Percentiles rank a stretch among this genome's conserved stretches.
Conservation (phyloP, 2,113 vertebrate genomes). For the Dipodomys merriami region DNA sequence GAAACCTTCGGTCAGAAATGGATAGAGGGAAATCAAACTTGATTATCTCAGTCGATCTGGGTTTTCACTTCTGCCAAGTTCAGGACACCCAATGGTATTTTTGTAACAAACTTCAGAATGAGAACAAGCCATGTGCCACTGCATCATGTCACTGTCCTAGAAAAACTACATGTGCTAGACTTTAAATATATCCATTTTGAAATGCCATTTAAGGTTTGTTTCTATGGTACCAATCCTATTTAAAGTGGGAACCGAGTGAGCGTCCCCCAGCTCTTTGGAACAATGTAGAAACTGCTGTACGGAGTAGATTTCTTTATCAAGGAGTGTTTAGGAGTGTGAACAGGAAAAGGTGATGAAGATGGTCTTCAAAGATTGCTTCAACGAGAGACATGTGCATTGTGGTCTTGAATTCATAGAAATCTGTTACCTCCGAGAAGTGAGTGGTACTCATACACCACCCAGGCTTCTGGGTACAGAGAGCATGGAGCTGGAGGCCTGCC, state of each 20-base stretch:
- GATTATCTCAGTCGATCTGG: conserved; percentile 62
- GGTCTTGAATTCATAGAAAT: background rate
- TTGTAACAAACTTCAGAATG: conserved; percentile 64
- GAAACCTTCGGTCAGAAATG: conserved; percentile 21
- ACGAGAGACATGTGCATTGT: background rate
- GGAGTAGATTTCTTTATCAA: background rate
- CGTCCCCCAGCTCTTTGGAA: background rate
- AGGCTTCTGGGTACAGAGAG: too few relatives aligned
- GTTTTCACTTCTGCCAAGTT: conserved; percentile 48
- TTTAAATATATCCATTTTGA: conserved; percentile 76
- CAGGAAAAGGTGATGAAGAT: background rate
- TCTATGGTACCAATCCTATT: conserved; percentile 76
- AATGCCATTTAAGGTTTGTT: conserved; percentile 66
- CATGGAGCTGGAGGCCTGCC: background rate
- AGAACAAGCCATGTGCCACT: conserved; percentile 64
- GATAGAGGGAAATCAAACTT: conserved; percentile 28
- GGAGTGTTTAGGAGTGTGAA: background rate
- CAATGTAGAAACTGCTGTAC: background rate
- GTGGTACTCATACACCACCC: too few relatives aligned
- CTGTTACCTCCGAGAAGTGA: background rate
- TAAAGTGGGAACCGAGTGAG: conserved; percentile 56
- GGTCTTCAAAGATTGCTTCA: background rate
- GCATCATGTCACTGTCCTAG: conserved; percentile 72
- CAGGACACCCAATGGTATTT: conserved; percentile 59
- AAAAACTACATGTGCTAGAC: conserved; percentile 76